Evolutionary conservation across 2,797 vertebrate species (phyloP).

Genomic region (Crypturellus tataupa): DNA sequence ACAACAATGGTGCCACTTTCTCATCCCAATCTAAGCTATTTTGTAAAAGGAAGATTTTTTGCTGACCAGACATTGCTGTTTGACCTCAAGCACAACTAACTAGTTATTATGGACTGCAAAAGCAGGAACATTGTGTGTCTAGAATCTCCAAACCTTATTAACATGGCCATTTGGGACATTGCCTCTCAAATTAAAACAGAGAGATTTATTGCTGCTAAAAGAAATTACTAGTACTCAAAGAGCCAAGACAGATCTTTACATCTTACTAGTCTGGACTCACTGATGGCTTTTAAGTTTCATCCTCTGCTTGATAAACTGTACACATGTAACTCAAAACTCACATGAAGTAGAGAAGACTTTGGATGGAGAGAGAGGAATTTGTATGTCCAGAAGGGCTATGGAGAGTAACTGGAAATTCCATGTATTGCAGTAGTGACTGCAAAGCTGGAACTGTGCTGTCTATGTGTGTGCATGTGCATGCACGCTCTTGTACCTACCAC

Average conservation of each 20-base stretch:
- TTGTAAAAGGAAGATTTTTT: slow-evolving; percentile 14
- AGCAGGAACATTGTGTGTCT: slow-evolving; percentile 1
- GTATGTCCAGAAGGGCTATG: background rate
- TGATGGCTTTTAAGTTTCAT: background rate
- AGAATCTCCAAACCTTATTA: slow-evolving; percentile 42
- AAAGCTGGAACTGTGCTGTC: background rate
- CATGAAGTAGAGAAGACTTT: background rate
- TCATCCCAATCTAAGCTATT: background rate
- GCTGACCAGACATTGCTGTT: background rate
- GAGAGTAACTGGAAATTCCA: background rate
- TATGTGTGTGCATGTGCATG: background rate
- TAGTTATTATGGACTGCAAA: slow-evolving; percentile 31
- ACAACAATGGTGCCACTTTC: background rate
- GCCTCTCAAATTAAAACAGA: slow-evolving; percentile 23
- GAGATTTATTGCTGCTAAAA: slow-evolving; percentile 28
- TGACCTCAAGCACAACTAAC: slow-evolving; percentile 36
- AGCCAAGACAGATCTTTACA: background rate
- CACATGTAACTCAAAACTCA: background rate
- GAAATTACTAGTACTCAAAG: background rate
- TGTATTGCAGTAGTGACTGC: background rate
- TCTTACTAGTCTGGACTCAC: background rate
- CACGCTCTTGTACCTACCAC: background rate
- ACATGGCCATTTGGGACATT: background rate
- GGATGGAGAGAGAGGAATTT: background rate
- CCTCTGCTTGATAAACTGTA: background rate